Percentiles rank a stretch among this genome's conserved stretches.
Evolutionary conservation across 2,797 vertebrate genomes (phyloP).

Genomic region (Coracias cyanogaster): DNA sequence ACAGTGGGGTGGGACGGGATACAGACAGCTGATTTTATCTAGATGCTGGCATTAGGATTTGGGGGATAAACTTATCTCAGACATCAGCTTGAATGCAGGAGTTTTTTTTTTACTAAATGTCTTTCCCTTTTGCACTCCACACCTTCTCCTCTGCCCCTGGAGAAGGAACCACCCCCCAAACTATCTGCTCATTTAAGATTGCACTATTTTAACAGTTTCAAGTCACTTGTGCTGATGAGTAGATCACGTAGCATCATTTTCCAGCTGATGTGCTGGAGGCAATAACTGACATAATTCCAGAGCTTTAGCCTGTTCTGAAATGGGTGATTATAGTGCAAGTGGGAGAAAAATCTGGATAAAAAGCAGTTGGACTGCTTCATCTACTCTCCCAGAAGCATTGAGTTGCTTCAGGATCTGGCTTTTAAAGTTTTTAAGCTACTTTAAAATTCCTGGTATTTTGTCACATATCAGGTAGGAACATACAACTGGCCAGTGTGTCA

Average conservation of each 20-base stretch:
- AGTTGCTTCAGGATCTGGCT: constrained; percentile 39
- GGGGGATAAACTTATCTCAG: background rate
- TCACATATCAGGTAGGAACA: constrained; percentile 20
- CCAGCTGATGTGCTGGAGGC: constrained; percentile 10
- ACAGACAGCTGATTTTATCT: constrained; percentile 21
- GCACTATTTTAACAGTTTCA: constrained; percentile 6
- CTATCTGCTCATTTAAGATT: background rate
- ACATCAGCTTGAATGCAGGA: background rate
- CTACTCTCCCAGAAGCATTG: background rate
- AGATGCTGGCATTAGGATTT: background rate
- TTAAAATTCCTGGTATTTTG: constrained; percentile 42
- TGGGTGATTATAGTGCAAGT: background rate
- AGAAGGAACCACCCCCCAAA: background rate
- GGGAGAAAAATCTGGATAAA: background rate
- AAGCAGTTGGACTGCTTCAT: background rate
- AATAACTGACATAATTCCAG: background rate
- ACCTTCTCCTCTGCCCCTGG: background rate
- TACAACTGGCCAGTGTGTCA: constrained; percentile 37
- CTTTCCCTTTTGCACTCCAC: background rate
- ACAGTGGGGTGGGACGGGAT: background rate
- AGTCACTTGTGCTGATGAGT: background rate
- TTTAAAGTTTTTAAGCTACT: constrained; percentile 57
- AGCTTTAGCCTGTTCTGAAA: background rate
- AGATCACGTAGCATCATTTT: background rate
- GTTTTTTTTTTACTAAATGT: background rate